Evolutionary conservation across 2,888 invertebrate genomes (phyloP), one percentile per base, ranked within the genome.

Genomic region (Anaspis maculata): DNA sequence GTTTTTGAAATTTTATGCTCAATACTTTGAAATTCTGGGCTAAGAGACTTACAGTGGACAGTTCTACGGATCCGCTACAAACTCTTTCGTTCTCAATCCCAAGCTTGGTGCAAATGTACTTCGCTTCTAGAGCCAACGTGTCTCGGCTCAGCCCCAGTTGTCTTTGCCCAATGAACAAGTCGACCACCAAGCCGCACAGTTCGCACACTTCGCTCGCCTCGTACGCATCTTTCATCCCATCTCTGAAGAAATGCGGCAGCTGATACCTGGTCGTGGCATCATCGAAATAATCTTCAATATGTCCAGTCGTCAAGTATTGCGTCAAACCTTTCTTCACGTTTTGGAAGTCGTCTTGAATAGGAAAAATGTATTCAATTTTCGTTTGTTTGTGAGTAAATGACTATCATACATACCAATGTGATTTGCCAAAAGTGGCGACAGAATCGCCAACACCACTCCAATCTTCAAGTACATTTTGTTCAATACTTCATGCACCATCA

Each of bases 281-380:
- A 5, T 7, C 6, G 6, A 24, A 10, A 10, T 24, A 24, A 10
- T 24, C 10, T 10, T 5, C 6, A 5, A 11, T 10, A 5, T 5
- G 4, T 9, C 10, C 10, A 11, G 24, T 24, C 4, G 4, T 5
- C 6, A 24, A 24, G 10, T 24, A 24, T 10, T 24, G 6, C 5
- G 5, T 24, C 24, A 24, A 10, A 5, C 24, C 24, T 24, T 11
- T 9, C 12, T 27, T 76, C 48, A 85, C 83, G 12, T 64, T 56
- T 1, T 79, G 78, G 48, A 83, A 27, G 54, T 19, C 9, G 5
- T 19, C 19, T 19, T 19, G 19, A 19, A 19, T 6, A 19, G 5
- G 5, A 19, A 6, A 19, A 19, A 5, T 19, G 19, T 6, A 19
- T 19, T 19, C n/a, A n/a, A n/a, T n/a, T n/a, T n/a, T n/a, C n/a